Base-by-base conservation (phyloP, 2,888 invertebrate species). In the Sinentomon sp. region DNA sequence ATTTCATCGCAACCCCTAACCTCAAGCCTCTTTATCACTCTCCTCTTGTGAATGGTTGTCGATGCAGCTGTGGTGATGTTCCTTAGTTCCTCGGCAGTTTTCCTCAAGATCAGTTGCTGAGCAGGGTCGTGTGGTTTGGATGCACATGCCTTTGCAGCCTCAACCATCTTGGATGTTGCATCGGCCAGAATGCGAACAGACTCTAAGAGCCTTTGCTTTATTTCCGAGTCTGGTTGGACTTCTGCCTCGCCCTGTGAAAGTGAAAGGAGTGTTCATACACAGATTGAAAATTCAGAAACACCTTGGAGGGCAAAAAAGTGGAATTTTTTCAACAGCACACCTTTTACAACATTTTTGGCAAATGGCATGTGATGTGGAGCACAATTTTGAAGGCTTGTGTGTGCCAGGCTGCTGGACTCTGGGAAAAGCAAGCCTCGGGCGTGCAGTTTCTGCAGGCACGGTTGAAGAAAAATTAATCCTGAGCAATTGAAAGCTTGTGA, bases 91-190 rank as follows among this genome's bases (percentile, higher is more conserved):
- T 92, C 87, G 0, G 92, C 94, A 0, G 92, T 89, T 38, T 65
- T 63, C 20, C 77, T 66, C 9, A 97, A 56, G 4, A 73, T 71
- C 40, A 75, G 72, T 50, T 87, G 87, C 48, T 74, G 74, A 36
- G 64, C 63, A 2, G 71, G 63, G 45, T 85, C 82, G 54, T 82
- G 68, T 2, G 72, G 72, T 46, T 69, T 66, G 17, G 73, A 72
- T 0, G 87, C 83, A 52, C 89, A 89, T 32, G 78, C 73, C 36
- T 92, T 63, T 0, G 89, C 89, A 0, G 89, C 87, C 53, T 94
- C 92, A 17, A 94, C 92, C 73, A 97, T 76, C 43, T 76, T 66
- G 0, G 89, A 80, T 0, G 97, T 97, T 2, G 94, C 94, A 53
- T 94, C 92, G 0, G 94, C 94, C 10, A 64, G 51, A 23, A 34